Evolutionary conservation across 2,888 invertebrate genomes (phyloP).

Genomic region (Adela reaumurella): DNA sequence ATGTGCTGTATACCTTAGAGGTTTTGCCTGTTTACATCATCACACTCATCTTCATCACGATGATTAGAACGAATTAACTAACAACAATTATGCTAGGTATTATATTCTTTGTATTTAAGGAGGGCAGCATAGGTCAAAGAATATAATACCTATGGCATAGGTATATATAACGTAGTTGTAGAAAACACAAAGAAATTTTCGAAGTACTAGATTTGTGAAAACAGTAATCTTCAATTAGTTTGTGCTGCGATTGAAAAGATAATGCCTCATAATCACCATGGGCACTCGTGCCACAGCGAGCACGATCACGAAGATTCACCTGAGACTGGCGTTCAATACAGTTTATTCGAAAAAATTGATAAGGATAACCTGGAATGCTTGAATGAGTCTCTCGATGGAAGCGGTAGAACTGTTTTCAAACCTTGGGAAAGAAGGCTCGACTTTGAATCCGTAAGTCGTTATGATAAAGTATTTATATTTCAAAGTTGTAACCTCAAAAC

Average conservation of each 20-base stretch:
- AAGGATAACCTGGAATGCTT: conserved; percentile 82
- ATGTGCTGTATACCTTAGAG: too few relatives aligned
- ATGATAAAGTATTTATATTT: neutral
- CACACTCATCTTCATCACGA: too few relatives aligned
- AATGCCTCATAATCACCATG: conserved; percentile 54
- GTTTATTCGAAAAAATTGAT: conserved; percentile 87
- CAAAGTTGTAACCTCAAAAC: conserved; percentile 1
- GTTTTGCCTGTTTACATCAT: too few relatives aligned
- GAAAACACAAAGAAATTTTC: neutral
- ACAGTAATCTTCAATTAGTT: too few relatives aligned
- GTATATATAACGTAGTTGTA: too few relatives aligned
- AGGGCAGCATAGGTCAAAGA: too few relatives aligned
- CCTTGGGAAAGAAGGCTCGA: conserved; percentile 85
- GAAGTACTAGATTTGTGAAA: too few relatives aligned
- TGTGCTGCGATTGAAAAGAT: too few relatives aligned
- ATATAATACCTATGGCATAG: too few relatives aligned
- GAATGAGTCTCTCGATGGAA: conserved; percentile 83
- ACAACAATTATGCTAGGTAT: too few relatives aligned
- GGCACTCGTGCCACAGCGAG: conserved; percentile 59
- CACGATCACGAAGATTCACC: conserved; percentile 61
- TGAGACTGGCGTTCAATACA: conserved; percentile 75
- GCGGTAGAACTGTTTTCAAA: conserved; percentile 88
- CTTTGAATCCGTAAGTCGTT: conserved; percentile 61
- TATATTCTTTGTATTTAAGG: too few relatives aligned
- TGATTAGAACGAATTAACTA: too few relatives aligned